A percentile compares a stretch with the other conserved stretches of the same genome.
phyloP scores from a whole-genome alignment of 2,797 vertebrate species.

The Adrianichthys oophorus region DNA sequence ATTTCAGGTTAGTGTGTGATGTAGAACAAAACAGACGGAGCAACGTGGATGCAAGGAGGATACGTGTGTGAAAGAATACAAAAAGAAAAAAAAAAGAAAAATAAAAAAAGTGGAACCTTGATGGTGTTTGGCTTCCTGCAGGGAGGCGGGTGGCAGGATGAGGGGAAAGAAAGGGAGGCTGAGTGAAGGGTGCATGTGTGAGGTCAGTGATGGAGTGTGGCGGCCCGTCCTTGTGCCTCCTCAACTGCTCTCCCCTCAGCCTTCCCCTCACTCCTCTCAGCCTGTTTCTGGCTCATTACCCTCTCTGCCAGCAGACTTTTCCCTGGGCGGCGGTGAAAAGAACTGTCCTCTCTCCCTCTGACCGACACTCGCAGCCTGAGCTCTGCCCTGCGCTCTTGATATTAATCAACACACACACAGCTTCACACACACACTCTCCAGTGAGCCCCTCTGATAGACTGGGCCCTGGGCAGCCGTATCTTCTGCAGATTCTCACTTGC shows the following conservation, averaged over 20 bases:
- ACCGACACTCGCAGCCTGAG: slow-evolving; percentile 65
- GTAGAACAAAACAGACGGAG: slow-evolving; percentile 58
- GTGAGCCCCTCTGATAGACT: slow-evolving; percentile 62
- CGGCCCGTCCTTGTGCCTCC: slow-evolving; percentile 78
- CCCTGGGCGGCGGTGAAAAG: slow-evolving; percentile 78
- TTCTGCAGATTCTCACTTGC: slow-evolving; percentile 63
- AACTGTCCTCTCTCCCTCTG: slow-evolving; percentile 72
- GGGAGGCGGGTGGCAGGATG: slow-evolving; percentile 25
- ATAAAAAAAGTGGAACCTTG: slow-evolving; percentile 45
- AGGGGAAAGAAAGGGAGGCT: slow-evolving; percentile 34
- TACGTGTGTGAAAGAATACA: slow-evolving; percentile 47
- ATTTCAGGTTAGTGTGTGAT: slow-evolving; percentile 52
- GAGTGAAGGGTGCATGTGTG: slow-evolving; percentile 58
- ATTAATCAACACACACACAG: slow-evolving; percentile 75
- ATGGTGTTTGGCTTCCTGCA: slow-evolving; percentile 48
- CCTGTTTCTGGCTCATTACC: slow-evolving; percentile 82
- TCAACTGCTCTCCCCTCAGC: slow-evolving; percentile 60
- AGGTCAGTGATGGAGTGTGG: slow-evolving; percentile 27
- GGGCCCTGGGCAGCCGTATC: slow-evolving; percentile 66
- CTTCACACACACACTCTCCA: slow-evolving; percentile 49
- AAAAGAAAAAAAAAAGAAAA: slow-evolving; percentile 4
- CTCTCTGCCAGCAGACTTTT: slow-evolving; percentile 76
- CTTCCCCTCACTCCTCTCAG: slow-evolving; percentile 60
- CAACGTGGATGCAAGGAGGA: slow-evolving; percentile 39
- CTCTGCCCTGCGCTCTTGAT: slow-evolving; percentile 73